Percentiles rank a stretch among this genome's conserved stretches.
These are phyloP conservation scores for Blennius ocellaris DNA, from an alignment of 2,113 vertebrate genomes.

Conservation along the genomic window DNA sequence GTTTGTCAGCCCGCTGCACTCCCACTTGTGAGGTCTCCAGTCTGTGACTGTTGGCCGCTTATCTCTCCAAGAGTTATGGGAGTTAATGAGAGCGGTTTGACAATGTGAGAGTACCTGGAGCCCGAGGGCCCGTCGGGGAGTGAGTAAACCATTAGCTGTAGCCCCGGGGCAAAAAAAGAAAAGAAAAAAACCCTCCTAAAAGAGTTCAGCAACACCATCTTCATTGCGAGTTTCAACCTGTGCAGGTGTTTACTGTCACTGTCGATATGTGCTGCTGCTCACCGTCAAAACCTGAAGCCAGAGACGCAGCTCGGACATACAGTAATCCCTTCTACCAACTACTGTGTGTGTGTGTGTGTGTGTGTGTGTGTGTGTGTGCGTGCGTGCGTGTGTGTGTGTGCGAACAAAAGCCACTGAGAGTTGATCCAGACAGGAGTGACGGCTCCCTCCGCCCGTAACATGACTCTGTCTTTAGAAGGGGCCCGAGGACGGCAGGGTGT, in stretches of 20 bases:
- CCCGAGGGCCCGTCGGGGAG: constrained; percentile 77
- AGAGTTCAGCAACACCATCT: constrained; percentile 65
- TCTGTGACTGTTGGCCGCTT: constrained; percentile 53
- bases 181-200: constrained; percentile 62
- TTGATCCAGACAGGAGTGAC: constrained; percentile 69
- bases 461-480: constrained; percentile 65
- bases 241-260: constrained; percentile 46
- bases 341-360: constrained; percentile 4
- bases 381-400: constrained; percentile 41
- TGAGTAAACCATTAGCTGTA: constrained; percentile 83
- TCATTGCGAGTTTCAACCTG: constrained; percentile 50
- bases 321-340: constrained; percentile 74
- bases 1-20: constrained; percentile 63
- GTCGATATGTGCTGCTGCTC: constrained; percentile 51
- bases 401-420: constrained; percentile 56
- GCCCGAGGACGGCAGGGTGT: constrained; percentile 61
- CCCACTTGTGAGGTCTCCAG: constrained; percentile 52
- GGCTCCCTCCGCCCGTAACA: constrained; percentile 74
- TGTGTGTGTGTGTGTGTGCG: constrained; percentile 12
- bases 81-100: constrained; percentile 79
- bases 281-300: constrained; percentile 55
- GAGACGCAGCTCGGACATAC: constrained; percentile 65
- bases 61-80: constrained; percentile 74
- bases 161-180: constrained; percentile 71
- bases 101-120: constrained; percentile 76